A percentile compares a stretch with the other conserved stretches of the same genome.
Conservation (phyloP, 2,888 invertebrate genomes). For the Thecophora atra region DNA sequence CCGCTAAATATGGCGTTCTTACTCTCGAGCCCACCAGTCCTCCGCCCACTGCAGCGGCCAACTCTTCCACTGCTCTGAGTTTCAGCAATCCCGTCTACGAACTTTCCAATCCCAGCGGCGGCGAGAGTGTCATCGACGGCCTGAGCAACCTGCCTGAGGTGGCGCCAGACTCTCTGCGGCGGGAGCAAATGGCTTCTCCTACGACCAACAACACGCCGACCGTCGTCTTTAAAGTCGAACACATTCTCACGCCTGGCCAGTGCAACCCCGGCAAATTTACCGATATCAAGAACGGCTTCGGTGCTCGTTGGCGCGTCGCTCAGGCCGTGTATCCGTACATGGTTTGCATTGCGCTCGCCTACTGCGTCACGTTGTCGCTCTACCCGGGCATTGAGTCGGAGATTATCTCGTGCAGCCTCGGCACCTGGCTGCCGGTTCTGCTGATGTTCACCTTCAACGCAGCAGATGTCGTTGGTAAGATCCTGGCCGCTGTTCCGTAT, state of each 20-base stretch:
- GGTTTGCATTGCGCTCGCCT: conserved; percentile 87
- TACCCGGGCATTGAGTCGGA: conserved; percentile 93
- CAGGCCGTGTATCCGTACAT: conserved; percentile 89
- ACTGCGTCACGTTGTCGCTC: conserved; percentile 87
- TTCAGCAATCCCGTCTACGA: conserved; percentile 87
- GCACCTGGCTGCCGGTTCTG: conserved; percentile 91
- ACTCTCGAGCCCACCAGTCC: conserved; percentile 80
- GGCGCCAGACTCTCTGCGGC: conserved; percentile 43
- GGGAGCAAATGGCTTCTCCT: conserved; percentile 50
- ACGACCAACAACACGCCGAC: conserved; percentile 57
- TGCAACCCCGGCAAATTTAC: conserved; percentile 61
- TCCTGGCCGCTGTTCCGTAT: conserved; percentile 81
- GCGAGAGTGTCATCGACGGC: conserved; percentile 66
- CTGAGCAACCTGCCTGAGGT: conserved; percentile 61
- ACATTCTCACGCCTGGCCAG: conserved; percentile 63
- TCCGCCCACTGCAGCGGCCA: conserved; percentile 62
- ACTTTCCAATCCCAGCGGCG: conserved; percentile 72
- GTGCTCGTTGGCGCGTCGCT: conserved; percentile 80
- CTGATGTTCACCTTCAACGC: conserved; percentile 90
- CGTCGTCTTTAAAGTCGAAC: conserved; percentile 66
- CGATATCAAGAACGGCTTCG: conserved; percentile 63
- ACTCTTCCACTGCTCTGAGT: conserved; percentile 73
- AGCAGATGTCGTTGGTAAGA: conserved; percentile 81
- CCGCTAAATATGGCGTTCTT: conserved; percentile 77
- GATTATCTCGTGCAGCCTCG: conserved; percentile 82